A percentile compares a stretch with the other conserved stretches of the same genome.
phyloP scores from a whole-genome alignment of 2,113 vertebrate species.

The Tenebrosternarchus preto region DNA sequence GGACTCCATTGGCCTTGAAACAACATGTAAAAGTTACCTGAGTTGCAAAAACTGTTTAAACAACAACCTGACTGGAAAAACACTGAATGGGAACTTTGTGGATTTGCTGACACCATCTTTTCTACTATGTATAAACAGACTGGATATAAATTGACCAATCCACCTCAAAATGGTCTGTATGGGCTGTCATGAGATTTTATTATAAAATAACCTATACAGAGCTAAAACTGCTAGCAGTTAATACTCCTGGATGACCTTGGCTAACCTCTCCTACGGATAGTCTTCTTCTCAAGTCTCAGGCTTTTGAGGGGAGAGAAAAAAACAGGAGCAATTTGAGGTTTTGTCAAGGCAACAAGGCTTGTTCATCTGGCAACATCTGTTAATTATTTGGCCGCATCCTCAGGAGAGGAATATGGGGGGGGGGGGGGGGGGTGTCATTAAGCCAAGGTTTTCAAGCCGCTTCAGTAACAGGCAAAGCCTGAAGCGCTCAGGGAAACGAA shows the following conservation, averaged over 20 bases:
- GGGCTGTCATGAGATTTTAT: background rate
- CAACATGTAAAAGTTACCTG: constrained; percentile 3
- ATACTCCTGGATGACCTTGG: background rate
- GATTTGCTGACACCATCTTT: background rate
- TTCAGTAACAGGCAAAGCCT: constrained; percentile 17
- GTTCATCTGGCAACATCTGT: constrained; percentile 53
- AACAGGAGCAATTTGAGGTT: constrained; percentile 28
- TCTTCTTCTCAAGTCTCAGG: background rate
- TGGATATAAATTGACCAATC: background rate
- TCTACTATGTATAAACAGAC: background rate
- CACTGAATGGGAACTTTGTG: background rate
- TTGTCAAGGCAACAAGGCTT: constrained; percentile 41
- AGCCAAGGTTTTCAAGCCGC: constrained; percentile 13
- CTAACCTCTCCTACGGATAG: background rate
- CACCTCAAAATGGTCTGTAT: background rate
- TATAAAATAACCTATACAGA: background rate
- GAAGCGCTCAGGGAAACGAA: background rate
- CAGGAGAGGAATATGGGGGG: constrained; percentile 28
- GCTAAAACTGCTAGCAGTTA: background rate
- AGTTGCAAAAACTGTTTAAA: constrained; percentile 18
- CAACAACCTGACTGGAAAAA: constrained; percentile 4
- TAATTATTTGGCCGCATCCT: constrained; percentile 50
- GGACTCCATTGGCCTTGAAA: constrained; percentile 9
- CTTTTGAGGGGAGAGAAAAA: background rate
- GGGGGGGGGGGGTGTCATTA: constrained; percentile 18